Percentiles rank a stretch among this genome's conserved stretches.
phyloP scores from a whole-genome alignment of 2,888 invertebrate genomes.

The Abrostola triplasia region DNA sequence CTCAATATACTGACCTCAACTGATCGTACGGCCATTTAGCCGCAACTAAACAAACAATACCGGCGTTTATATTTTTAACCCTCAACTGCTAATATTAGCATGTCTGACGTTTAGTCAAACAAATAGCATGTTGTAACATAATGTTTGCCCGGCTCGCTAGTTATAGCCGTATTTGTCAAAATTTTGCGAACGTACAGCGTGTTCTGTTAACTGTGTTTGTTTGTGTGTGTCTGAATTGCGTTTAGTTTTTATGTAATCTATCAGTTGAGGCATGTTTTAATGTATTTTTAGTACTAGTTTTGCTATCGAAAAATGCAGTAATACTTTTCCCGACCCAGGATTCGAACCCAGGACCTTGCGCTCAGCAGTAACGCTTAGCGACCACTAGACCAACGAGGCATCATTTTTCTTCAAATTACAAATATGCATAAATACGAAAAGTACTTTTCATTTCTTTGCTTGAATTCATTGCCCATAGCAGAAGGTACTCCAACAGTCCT shows the following conservation, averaged over 20 bases:
- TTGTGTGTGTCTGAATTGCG: constrained; percentile 12
- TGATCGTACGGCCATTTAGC: not conserved
- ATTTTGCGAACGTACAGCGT: constrained; percentile 37
- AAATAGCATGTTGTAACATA: constrained; percentile 50
- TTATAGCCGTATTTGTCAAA: constrained; percentile 46
- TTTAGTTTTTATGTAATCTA: constrained; percentile 11
- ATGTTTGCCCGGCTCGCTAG: constrained; percentile 25
- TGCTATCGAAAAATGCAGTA: too few species aligned
- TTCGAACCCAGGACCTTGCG: too few species aligned
- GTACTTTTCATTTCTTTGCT: too few species aligned
- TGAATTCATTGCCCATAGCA: too few species aligned
- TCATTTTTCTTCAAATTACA: too few species aligned
- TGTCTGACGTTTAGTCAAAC: constrained; percentile 47
- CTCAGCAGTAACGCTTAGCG: too few species aligned
- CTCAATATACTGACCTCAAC: constrained; percentile 1
- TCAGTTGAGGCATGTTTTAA: not conserved
- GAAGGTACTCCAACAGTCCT: too few species aligned
- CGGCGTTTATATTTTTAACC: constrained; percentile 48
- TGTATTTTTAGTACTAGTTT: too few species aligned
- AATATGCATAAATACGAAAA: too few species aligned
- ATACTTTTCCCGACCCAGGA: too few species aligned
- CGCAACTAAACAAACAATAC: constrained; percentile 18
- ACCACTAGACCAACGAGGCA: too few species aligned
- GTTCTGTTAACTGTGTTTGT: constrained; percentile 40
- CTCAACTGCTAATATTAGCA: constrained; percentile 21